Conservation (phyloP, 1,140 invertebrate genomes). For the Anagrus nilaparvatae region DNA sequence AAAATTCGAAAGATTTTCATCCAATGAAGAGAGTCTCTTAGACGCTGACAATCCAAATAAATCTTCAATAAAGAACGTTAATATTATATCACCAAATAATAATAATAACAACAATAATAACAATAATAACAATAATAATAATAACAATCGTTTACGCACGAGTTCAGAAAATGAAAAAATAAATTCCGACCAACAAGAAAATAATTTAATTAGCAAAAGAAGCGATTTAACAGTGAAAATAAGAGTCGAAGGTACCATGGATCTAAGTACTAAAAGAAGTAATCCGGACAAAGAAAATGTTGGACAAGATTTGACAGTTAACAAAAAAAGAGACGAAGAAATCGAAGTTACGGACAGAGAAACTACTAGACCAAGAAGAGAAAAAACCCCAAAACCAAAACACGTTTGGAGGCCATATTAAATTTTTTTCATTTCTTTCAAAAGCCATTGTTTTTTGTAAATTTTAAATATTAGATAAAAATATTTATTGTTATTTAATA, state of each 20-base stretch:
- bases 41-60: conserved; percentile 29
- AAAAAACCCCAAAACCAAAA: conserved; percentile 37
- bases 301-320: conserved; percentile 37
- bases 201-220: conserved; percentile 19
- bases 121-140: too few relatives aligned
- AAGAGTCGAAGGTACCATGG: conserved; percentile 34
- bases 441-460: too few relatives aligned
- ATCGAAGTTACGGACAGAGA: conserved; percentile 26
- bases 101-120: too few relatives aligned
- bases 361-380: conserved; percentile 26
- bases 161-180: too few relatives aligned
- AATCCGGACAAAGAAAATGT: conserved; percentile 35
- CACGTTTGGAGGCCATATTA: conserved; percentile 42
- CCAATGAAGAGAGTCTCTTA: conserved; percentile 36
- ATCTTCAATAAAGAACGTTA: too few relatives aligned
- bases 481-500: too few relatives aligned
- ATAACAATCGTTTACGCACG: too few relatives aligned
- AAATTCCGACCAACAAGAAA: conserved; percentile 23
- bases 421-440: too few relatives aligned
- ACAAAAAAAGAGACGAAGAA: conserved; percentile 30
- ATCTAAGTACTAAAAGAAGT: conserved; percentile 32
- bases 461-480: too few relatives aligned
- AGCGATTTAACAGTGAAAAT: conserved; percentile 33
- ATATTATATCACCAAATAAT: too few relatives aligned
- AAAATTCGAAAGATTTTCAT: conserved; percentile 20